These are phyloP conservation scores for Gymnocephalus cernua DNA, from an alignment of 2,113 vertebrate species.

Conservation along the genomic window DNA sequence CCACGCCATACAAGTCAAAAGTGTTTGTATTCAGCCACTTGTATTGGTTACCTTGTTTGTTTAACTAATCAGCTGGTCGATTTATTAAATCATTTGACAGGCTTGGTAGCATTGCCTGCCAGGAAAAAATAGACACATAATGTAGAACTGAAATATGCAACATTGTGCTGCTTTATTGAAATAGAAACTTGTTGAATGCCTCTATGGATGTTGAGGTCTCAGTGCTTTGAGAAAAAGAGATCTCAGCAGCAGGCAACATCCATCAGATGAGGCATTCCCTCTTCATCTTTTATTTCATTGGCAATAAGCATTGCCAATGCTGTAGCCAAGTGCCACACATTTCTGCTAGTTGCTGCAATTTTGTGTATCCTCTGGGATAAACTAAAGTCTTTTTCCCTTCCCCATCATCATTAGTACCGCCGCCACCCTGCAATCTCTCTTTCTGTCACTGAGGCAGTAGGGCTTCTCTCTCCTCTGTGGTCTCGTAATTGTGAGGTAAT, in stretches of 20 bases:
- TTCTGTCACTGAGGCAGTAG: slow-evolving; percentile 70
- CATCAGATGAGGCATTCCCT: slow-evolving; percentile 23
- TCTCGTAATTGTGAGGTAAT: slow-evolving; percentile 80
- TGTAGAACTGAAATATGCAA: neutral
- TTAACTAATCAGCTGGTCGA: neutral
- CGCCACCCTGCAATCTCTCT: slow-evolving; percentile 75
- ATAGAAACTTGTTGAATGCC: slow-evolving; percentile 11
- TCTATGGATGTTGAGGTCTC: slow-evolving; percentile 23
- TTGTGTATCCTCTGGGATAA: slow-evolving; percentile 55
- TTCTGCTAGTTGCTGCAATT: slow-evolving; percentile 60
- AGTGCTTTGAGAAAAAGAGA: neutral
- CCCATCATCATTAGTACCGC: slow-evolving; percentile 68
- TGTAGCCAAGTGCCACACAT: slow-evolving; percentile 48
- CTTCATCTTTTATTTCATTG: slow-evolving; percentile 39
- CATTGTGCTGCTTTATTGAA: neutral
- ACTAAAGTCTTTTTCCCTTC: slow-evolving; percentile 63
- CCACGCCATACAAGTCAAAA: neutral
- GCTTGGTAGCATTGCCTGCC: neutral
- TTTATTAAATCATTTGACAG: slow-evolving; percentile 11
- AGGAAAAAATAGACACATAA: neutral
- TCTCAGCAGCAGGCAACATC: slow-evolving; percentile 5
- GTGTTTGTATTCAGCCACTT: neutral
- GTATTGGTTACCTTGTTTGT: neutral
- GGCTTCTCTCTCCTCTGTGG: slow-evolving; percentile 70
- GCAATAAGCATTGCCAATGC: slow-evolving; percentile 24